Conservation (phyloP, 2,797 vertebrate genomes). For the Simalia tracyae region DNA sequence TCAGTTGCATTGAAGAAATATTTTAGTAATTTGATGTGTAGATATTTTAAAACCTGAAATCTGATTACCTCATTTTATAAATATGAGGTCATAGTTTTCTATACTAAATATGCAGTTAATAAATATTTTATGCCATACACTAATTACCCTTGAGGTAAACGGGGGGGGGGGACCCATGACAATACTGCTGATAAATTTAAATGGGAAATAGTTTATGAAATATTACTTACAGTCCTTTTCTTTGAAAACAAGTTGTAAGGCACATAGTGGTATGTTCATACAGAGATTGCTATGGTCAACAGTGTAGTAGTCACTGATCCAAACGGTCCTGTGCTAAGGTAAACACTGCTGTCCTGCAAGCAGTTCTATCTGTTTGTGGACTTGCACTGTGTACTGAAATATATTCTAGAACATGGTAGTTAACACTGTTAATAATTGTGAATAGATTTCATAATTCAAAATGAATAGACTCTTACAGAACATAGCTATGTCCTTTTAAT, state of each 20-base stretch:
- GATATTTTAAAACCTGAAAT: slow-evolving; percentile 62
- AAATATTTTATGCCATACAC: slow-evolving; percentile 56
- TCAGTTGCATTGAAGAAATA: slow-evolving; percentile 53
- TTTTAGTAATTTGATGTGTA: slow-evolving; percentile 65
- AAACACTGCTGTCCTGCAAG: slow-evolving; percentile 56
- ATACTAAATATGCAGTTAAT: slow-evolving; percentile 64
- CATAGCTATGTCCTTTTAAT: slow-evolving; percentile 30
- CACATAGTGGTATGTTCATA: slow-evolving; percentile 39
- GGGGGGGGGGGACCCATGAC: slow-evolving; percentile 1
- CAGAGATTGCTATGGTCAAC: slow-evolving; percentile 29
- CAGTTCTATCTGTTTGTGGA: slow-evolving; percentile 44
- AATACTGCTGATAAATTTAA: slow-evolving; percentile 49
- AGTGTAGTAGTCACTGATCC: slow-evolving; percentile 37
- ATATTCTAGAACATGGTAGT: slow-evolving; percentile 63
- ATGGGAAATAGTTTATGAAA: slow-evolving; percentile 64
- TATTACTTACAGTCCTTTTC: slow-evolving; percentile 59
- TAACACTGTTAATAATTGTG: slow-evolving; percentile 69
- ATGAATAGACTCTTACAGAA: slow-evolving; percentile 39
- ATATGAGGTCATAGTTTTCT: slow-evolving; percentile 51
- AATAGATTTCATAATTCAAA: slow-evolving; percentile 56
- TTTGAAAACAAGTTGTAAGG: slow-evolving; percentile 29
- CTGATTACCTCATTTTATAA: slow-evolving; percentile 58
- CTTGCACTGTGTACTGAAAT: slow-evolving; percentile 61
- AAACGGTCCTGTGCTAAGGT: slow-evolving; percentile 30
- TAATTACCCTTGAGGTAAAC: slow-evolving; percentile 35